Evolutionary conservation across 2,797 vertebrate species (phyloP), one percentile per base, ranked within the genome.

Genomic region (Anisognathus igniventris): DNA sequence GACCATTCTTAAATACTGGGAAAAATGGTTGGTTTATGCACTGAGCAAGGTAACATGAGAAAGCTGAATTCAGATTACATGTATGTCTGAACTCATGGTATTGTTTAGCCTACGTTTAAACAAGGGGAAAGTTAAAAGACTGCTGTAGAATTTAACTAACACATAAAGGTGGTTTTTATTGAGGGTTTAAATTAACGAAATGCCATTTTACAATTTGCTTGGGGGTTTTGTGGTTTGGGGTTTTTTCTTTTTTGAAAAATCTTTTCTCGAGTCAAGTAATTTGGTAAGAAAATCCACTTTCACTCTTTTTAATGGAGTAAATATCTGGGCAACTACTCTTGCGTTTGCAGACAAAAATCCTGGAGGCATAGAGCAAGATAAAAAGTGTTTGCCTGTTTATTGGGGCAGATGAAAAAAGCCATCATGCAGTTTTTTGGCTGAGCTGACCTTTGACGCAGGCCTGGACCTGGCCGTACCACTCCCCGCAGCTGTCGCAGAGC

Each of bases 381-480:
- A 48, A 76, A 84, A 31, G 5, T 10, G 2, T 9, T 44, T 17
- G 6, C 14, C 24, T 71, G 67, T 93, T 84, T 54, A 65, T 4
- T 50, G 28, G 18, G 40, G 8, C 12, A 88, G 74, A 53, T 51
- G 30, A 51, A 61, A 77, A 67, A 35, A 70, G 58, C 48, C 48
- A 64, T 24, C 18, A 23, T n/a, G 9, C 9, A 37, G 4, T 19
- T 31, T 37, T 79, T 48, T 47, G 64, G 18, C 7, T 10, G 3
- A 17, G 10, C 97, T 98, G 96, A 99, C 99, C 99, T 99, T 98
- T 99, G 80, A 98, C 96, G 25, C 99, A 99, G 84, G 98, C 98
- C 96, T 99, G 98, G 39, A 99, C 99, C 53, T 98, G 97, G 48
- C 99, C 99, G 0, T 99, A 99, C 99, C 99, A 99, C 97, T 99